Percentiles rank a stretch among this genome's conserved stretches.
Conservation (phyloP, 2,888 invertebrate species). For the Trichacis sp. region DNA sequence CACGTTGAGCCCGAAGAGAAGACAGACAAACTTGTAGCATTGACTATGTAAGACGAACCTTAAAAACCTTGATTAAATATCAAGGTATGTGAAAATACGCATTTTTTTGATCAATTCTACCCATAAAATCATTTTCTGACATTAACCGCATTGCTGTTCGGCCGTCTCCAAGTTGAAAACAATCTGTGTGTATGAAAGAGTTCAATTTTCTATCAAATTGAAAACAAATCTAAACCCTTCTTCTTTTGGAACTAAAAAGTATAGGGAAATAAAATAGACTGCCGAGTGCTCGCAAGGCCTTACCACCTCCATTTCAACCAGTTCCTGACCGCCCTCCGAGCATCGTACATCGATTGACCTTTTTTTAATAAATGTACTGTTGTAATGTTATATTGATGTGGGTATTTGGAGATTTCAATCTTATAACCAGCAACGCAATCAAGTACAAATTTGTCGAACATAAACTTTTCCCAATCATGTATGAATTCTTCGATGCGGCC, state of each 20-base stretch:
- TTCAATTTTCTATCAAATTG: neutral
- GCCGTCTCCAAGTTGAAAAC: neutral
- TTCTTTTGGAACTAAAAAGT: neutral
- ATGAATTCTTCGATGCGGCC: neutral
- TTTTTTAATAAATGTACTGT: neutral
- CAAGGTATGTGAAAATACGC: neutral
- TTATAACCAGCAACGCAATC: neutral
- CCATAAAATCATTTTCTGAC: neutral
- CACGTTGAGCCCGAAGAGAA: slow-evolving; percentile 3
- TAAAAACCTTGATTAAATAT: neutral
- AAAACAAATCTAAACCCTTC: neutral
- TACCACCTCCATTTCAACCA: neutral
- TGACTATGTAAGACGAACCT: neutral
- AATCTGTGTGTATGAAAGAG: neutral
- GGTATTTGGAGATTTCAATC: neutral
- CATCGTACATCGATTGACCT: neutral
- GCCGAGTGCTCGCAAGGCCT: neutral
- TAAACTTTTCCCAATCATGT: neutral
- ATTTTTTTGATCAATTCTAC: neutral
- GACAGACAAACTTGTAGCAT: slow-evolving; percentile 1
- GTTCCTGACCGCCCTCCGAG: neutral
- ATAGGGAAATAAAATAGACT: too few relatives aligned
- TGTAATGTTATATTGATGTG: neutral
- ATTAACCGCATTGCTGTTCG: neutral
- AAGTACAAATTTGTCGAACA: neutral